Conservation (phyloP, 2,888 invertebrate genomes). For the Calephelis perditalis region DNA sequence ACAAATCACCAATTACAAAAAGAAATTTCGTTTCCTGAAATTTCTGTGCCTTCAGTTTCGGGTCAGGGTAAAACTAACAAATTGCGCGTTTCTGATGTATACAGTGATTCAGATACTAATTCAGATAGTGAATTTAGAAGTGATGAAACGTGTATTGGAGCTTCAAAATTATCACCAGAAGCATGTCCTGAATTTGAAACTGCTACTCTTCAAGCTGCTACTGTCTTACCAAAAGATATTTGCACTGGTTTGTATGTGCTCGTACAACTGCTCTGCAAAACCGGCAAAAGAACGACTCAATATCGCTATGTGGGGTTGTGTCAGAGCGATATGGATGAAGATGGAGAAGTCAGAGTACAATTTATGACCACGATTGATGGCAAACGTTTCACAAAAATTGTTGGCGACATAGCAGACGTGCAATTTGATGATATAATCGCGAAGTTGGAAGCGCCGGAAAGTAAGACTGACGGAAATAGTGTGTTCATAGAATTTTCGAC, state of each 20-base stretch:
- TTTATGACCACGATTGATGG: background rate
- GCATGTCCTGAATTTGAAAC: too few species aligned
- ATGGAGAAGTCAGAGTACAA: background rate
- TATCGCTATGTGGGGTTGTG: slow-evolving; percentile 3
- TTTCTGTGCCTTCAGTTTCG: too few species aligned
- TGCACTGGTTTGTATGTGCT: background rate
- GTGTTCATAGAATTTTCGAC: slow-evolving; percentile 30
- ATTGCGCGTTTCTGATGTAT: too few species aligned
- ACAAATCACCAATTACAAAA: too few species aligned
- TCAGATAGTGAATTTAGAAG: too few species aligned
- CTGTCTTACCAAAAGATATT: slow-evolving; percentile 1
- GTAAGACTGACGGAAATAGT: slow-evolving; percentile 29
- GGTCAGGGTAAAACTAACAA: too few species aligned
- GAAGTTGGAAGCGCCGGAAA: slow-evolving; percentile 31
- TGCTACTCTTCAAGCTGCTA: background rate
- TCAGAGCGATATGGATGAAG: slow-evolving; percentile 2
- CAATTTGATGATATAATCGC: slow-evolving; percentile 32
- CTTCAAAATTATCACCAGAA: too few species aligned
- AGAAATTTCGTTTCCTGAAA: too few species aligned
- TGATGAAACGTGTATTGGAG: too few species aligned
- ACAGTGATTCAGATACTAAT: too few species aligned
- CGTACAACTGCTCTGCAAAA: background rate
- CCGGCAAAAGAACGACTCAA: background rate
- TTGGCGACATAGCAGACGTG: slow-evolving; percentile 32
- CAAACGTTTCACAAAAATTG: slow-evolving; percentile 21